phyloP scores from a whole-genome alignment of 1,140 invertebrate genomes.

The Tetramorium simillimum region DNA sequence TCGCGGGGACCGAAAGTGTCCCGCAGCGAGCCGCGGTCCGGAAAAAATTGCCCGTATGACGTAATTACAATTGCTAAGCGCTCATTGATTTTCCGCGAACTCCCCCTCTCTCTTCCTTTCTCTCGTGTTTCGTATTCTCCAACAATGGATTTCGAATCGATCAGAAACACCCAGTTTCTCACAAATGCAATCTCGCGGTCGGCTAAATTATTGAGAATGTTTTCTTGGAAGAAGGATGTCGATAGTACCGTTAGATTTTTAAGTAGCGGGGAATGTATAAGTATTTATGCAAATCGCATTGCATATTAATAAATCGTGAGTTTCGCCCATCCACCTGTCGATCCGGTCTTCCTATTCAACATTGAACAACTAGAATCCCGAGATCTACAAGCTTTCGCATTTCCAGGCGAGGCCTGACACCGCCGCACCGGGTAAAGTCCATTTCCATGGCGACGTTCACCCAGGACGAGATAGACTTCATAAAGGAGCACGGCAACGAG shows the following conservation, averaged over 20 bases:
- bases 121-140: neutral
- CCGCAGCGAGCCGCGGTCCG: neutral
- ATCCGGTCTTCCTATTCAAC: neutral
- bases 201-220: neutral
- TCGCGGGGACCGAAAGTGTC: neutral
- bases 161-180: neutral
- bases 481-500: slow-evolving; percentile 97
- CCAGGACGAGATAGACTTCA: slow-evolving; percentile 96
- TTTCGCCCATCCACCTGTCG: neutral
- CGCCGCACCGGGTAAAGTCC: slow-evolving; percentile 98
- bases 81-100: slow-evolving; percentile 9
- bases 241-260: neutral
- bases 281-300: neutral
- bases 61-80: slow-evolving; percentile 31
- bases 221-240: neutral
- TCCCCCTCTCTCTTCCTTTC: neutral
- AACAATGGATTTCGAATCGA: neutral
- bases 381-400: slow-evolving; percentile 1
- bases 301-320: neutral
- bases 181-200: neutral
- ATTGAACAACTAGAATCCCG: neutral
- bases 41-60: neutral
- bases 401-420: slow-evolving; percentile 96
- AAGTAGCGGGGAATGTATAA: neutral
- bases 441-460: slow-evolving; percentile 99